Percentiles rank a stretch among this genome's conserved stretches.
phyloP scores from a whole-genome alignment of 2,113 vertebrate genomes.

The Fregata magnificens region DNA sequence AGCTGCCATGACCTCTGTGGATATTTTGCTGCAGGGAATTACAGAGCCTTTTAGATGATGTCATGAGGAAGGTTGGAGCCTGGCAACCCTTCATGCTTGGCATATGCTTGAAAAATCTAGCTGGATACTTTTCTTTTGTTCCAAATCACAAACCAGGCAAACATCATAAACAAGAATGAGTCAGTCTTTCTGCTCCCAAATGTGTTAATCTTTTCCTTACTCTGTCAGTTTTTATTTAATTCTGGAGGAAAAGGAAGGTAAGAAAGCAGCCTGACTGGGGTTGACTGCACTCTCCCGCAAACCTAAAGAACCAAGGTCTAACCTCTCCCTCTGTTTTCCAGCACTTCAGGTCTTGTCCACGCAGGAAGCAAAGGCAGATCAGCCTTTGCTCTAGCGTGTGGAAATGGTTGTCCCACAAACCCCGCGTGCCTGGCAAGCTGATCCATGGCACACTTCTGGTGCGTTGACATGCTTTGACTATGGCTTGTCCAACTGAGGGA shows the following conservation, averaged over 20 bases:
- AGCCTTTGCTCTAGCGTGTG: neutral
- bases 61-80: neutral
- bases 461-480: neutral
- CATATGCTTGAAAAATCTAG: neutral
- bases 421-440: neutral
- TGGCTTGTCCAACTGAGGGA: neutral
- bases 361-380: neutral
- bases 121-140: neutral
- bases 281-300: neutral
- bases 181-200: neutral
- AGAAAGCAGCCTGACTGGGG: neutral
- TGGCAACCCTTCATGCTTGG: neutral
- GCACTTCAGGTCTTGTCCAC: neutral
- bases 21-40: constrained; percentile 2
- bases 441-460: neutral
- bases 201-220: neutral
- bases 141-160: neutral
- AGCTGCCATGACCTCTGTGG: neutral
- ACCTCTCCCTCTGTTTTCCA: neutral
- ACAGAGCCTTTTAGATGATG: neutral
- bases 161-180: neutral
- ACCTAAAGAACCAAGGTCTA: neutral
- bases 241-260: neutral
- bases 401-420: neutral
- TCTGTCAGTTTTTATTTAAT: neutral